Base-by-base conservation (phyloP, 2,888 invertebrate species). In the Andricus quercusramuli region DNA sequence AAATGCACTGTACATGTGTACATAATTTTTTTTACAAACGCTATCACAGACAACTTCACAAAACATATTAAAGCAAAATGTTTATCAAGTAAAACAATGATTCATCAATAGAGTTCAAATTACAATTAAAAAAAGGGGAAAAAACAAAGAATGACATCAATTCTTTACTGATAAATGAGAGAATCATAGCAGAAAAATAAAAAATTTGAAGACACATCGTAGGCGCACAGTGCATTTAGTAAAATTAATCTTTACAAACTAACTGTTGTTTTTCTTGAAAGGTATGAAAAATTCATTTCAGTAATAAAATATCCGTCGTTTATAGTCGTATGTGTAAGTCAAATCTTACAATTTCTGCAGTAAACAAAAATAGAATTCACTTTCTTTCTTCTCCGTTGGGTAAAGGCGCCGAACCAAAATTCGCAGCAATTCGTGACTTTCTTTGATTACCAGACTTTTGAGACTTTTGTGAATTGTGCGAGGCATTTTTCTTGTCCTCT, bases 381-480 rank as follows among this genome's bases (percentile, higher is more conserved):
- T 90, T 83, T 3, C 82, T 82, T 62, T 86, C 86, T 44, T 81
- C 84, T 3, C 90, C 90, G 56, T 91, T 91, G 0, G 85, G 78
- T 29, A 88, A 51, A 15, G 89, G 84, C 68, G 87, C 85, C 22
- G 89, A 84, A 44, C 88, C 87, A 80, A 93, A 93, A 79, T 92
- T 93, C 0, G 93, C 93, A n/a, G 93, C 93, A 5, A 93, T 89
- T 17, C 93, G 90, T 8, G 93, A 92, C 79, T 89, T 90, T 80
- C 90, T 90, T 79, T 89, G 91, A 67, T 88, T 90, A 20, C 80
- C 79, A n/a, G 85, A 67, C 62, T 84, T 88, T 77, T 89, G 90
- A 32, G 79, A 79, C 64, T 88, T 90, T 80, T 88, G 89, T 8
- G 83, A 82, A 67, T 88, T 90, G 80, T 88, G 89, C 11, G 84